Evolutionary conservation across 53 echinoderm and acorn worm species (phyloP), one percentile per base, ranked within the genome.

Genomic region (Paelopatides confundens): DNA sequence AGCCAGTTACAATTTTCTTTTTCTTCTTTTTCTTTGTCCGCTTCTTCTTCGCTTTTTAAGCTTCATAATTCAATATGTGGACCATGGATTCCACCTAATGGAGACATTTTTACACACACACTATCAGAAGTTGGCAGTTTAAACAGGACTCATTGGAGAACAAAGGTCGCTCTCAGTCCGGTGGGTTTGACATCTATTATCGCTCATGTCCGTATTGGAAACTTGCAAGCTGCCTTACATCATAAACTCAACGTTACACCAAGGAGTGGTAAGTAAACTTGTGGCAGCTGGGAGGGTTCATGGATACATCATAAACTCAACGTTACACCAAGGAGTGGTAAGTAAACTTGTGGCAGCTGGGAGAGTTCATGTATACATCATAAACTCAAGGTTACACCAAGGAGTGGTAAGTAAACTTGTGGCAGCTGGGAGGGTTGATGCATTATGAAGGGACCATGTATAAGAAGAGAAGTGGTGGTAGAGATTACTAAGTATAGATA

Each of bases 41-140:
- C 40, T 39, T 36, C 31, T 79, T 87, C 14, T 32, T 63, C 15
- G 63, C 40, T 54, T 62, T 69, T 88, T 34, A 88, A 96, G 96
- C 76, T 93, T 7, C 65, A 35, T 13, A 86, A 62, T 29, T 85
- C 78, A 27, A 90, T 97, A 5, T 97, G 97, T 62, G 97, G 97
- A n/a, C 97, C 97, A 1, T 97, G 97, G 97, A 93, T 97, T 1
- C 95, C 97, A 17, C 97, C 97, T 1, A n/a, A 66, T 1, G 97
- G 97, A 10, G 93, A 95, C 36, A 97, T 97, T 35, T 97, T 97
- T 66, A 97, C 97, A 2, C 97, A 97, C 67, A 97, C 97, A 0
- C 86, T 78, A 43, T 93, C 93, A 0, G 32, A 92, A 34, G 90
- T 93, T 9, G 95, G 90, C 77, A 92, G 82, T 65, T 53, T 95